Conservation (phyloP, 2,888 invertebrate species). For the Sinodicranocentrus sp. region DNA sequence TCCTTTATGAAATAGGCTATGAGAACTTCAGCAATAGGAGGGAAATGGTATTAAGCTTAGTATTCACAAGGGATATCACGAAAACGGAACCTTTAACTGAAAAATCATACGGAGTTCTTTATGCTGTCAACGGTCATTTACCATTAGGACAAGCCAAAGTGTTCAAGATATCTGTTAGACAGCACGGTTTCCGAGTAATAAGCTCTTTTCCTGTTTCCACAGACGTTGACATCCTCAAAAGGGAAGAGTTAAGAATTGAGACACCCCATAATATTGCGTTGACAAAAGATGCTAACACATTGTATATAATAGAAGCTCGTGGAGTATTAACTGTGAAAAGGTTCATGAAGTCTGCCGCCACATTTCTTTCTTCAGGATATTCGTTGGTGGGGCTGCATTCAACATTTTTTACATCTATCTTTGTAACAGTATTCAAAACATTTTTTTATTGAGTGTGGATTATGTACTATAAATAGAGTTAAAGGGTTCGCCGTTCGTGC, state of each 20-base stretch:
- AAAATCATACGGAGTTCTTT: constrained; percentile 83
- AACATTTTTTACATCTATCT: too few species aligned
- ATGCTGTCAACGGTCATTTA: constrained; percentile 86
- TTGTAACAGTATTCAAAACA: too few species aligned
- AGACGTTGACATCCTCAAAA: constrained; percentile 79
- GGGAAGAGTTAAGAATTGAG: neutral
- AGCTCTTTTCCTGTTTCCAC: constrained; percentile 82
- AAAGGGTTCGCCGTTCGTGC: too few species aligned
- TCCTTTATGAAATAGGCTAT: constrained; percentile 82
- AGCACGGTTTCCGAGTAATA: constrained; percentile 81
- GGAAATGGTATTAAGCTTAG: constrained; percentile 85
- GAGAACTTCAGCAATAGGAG: constrained; percentile 82
- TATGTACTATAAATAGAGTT: too few species aligned
- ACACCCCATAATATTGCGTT: constrained; percentile 86
- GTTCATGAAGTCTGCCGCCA: too few species aligned
- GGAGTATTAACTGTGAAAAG: constrained; percentile 28
- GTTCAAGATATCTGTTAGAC: constrained; percentile 84
- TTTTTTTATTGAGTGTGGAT: too few species aligned
- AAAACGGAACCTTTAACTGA: too few species aligned
- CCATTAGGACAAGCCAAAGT: constrained; percentile 81
- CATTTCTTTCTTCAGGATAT: too few species aligned
- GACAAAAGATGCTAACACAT: constrained; percentile 82
- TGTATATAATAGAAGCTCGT: constrained; percentile 86
- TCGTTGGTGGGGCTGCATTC: too few species aligned
- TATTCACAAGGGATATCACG: too few species aligned